Base-by-base conservation (phyloP, 2,797 vertebrate species). In the Neomorphus geoffroyi region DNA sequence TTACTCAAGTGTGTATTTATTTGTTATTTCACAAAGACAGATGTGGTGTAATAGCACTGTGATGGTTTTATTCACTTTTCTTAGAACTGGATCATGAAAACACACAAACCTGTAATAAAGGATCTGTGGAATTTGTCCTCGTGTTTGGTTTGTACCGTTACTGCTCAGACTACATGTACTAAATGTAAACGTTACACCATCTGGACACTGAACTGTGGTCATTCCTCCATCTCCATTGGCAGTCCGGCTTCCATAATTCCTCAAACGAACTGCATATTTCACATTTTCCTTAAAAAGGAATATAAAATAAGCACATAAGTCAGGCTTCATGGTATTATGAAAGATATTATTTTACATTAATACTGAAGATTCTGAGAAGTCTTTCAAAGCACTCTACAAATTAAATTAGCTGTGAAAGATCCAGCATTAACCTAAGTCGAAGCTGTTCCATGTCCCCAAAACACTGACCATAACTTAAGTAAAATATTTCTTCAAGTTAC, bases 201-300 rank as follows among this genome's bases (percentile, higher is more conserved):
- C 99, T 2, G 99, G 98, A 96, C 99, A 99, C 96, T 99, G 99
- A 46, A 99, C 99, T 9, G 99, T 99, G 72, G 99, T 99, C 98
- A 99, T 99, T n/a, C 99, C 99, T 82, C 99, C 99, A 60, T 99
- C 99, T 16, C 99, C 99, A 72, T 99, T 99, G 71, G 99, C 99
- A n/a, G 99, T 99, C 24, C 99, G 98, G 93, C 99, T 99, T 73
- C 99, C 99, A 1, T 99, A 99, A 97, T 99, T 99, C 86, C 99
- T 98, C 91, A 99, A 95, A 64, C 99, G 98, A 45, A 99, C 99
- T 7, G 99, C 99, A 0, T 99, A 99, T 97, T 99, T 99, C 61
- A 99, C 98, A 65, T 98, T 98, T 97, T 99, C 99, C 99, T 99
- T 97, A 21, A 56, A 43, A 93, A 91, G 32, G 10, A 95, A 83